Evolutionary conservation across 1,140 invertebrate species (phyloP), one percentile per base, ranked within the genome.

Genomic region (Danaus plexippus): DNA sequence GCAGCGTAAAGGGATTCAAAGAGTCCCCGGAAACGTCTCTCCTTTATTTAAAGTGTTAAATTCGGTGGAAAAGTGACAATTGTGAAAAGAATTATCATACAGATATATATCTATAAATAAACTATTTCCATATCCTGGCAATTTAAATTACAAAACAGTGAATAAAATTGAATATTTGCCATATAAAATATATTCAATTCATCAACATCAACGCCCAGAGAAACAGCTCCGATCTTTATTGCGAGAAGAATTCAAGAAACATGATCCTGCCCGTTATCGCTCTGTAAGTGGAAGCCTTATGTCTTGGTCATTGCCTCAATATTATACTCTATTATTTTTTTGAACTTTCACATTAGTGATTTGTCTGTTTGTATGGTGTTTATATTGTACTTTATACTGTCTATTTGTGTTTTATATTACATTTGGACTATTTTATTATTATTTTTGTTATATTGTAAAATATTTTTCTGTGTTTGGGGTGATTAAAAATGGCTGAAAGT

Each of bases 1-100:
- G 47, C 47, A 48, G 13, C 47, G 47, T 15, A 47, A 15, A 15
- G 47, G 47, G 15, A 48, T 48, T 22, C 22, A 22, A 48, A 48
- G 22, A 48, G 47, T 48, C 47, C 47, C 22, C 47, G 47, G 47
- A 15, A 48, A 13, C 13, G 22, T 22, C 47, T 48, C 15, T 22
- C 10, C 22, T 6, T 18, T 18, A 48, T 48, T 48, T 18, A 48
- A 48, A 48, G 47, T 48, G 47, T 18, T 22, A 32, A 32, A 32
- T 32, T 32, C 22, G 7, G 12, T 48, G 11, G 4, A 47, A n/a
- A 47, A 47, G 11, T 47, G 12, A 13, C 9, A 47, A 47, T 11
- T 47, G 11, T 47, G 12, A 13, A 11, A 18, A 48, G 22, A 48
- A 15, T 7, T 18, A 18, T 48, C 2, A 48, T 10, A 9, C 9